Conservation (phyloP, 1,140 invertebrate genomes). For the Drosophila melanogaster region DNA sequence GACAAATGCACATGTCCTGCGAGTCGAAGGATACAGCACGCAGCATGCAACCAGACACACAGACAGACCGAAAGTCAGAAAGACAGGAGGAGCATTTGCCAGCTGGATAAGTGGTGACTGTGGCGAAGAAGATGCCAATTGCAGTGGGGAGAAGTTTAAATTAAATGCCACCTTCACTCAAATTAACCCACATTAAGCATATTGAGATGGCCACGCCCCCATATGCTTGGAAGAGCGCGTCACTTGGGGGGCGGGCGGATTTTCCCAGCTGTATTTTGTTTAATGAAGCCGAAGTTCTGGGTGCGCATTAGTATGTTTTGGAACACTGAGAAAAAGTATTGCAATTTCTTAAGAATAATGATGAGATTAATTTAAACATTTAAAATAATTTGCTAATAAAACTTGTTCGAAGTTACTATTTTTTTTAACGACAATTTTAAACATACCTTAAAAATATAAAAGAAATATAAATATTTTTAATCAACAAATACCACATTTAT, state of each 20-base stretch:
- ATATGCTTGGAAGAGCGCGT: neutral
- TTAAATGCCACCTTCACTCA: conserved; percentile 49
- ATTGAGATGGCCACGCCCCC: conserved; percentile 52
- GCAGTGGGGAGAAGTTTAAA: conserved; percentile 26
- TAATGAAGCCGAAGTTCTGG: conserved; percentile 75
- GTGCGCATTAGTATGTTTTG: neutral
- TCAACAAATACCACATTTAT: neutral
- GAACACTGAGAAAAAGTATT: neutral
- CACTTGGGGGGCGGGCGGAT: neutral
- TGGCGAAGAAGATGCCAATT: conserved; percentile 38
- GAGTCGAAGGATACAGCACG: conserved; percentile 3
- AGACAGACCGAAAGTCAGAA: neutral
- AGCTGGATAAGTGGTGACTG: conserved; percentile 32
- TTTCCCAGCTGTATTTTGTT: conserved; percentile 65
- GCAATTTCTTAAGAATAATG: neutral
- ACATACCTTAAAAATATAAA: no score
- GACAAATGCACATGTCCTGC: conserved; percentile 22
- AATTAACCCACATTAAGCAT: conserved; percentile 57
- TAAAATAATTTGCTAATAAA: no score
- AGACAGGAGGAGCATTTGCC: conserved; percentile 14
- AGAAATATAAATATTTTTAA: neutral
- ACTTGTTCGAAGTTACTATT: no score
- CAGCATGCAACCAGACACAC: conserved; percentile 1
- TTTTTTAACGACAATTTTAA: no score
- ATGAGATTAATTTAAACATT: no score